These are phyloP conservation scores for Zonitis immaculata DNA, from an alignment of 2,888 invertebrate genomes.

Conservation along the genomic window DNA sequence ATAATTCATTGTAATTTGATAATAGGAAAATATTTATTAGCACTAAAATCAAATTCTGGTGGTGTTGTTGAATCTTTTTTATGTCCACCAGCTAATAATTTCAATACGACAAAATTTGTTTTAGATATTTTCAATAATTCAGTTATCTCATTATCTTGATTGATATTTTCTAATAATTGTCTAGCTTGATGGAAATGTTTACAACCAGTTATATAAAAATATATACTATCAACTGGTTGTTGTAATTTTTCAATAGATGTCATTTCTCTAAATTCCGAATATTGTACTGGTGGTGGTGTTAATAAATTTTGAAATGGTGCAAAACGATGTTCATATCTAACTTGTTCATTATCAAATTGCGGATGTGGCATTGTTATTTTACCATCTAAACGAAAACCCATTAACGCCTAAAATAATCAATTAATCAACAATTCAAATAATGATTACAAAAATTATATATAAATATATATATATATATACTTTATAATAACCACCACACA, in stretches of 20 bases:
- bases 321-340: constrained; percentile 92
- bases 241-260: constrained; percentile 61
- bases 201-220: constrained; percentile 76
- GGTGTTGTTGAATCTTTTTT: constrained; percentile 79
- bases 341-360: constrained; percentile 89
- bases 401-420: constrained; percentile 63
- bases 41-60: constrained; percentile 87
- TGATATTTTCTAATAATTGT: constrained; percentile 75
- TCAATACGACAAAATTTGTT: constrained; percentile 93
- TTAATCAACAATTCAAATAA: constrained; percentile 22
- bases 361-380: constrained; percentile 80
- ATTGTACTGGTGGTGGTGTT: constrained; percentile 88
- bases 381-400: constrained; percentile 83
- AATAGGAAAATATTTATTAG: constrained; percentile 86
- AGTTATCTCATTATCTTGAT: constrained; percentile 73
- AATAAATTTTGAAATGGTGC: constrained; percentile 80
- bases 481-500: constrained; percentile 95
- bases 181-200: constrained; percentile 91
- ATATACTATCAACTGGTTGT: constrained; percentile 52
- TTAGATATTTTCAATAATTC: constrained; percentile 87
- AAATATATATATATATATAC: constrained; percentile 46
- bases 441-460: neutral
- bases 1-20: constrained; percentile 59
- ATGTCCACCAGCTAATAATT: constrained; percentile 87
- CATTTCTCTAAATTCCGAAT: constrained; percentile 83